Conservation (phyloP, 2,113 vertebrate genomes). For the Mungos mungo region DNA sequence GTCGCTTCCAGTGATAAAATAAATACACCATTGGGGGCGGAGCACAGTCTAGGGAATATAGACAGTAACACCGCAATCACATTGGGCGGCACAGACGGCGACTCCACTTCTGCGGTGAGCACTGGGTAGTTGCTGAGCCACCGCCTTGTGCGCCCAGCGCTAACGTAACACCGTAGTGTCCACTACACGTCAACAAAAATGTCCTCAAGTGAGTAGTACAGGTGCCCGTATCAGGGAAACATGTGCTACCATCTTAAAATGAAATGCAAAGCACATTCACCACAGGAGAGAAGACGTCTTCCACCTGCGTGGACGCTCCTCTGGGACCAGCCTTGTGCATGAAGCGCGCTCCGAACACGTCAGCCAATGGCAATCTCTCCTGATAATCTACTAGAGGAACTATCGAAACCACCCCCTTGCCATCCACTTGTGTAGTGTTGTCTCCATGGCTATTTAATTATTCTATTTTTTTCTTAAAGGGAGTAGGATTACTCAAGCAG, state of each 20-base stretch:
- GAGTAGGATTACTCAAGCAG: accelerated
- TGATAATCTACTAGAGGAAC: accelerated
- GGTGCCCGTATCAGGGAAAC: background rate
- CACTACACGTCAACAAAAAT: background rate
- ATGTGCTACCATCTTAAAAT: background rate
- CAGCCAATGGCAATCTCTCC: accelerated
- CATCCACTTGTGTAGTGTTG: background rate
- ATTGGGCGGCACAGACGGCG: accelerated
- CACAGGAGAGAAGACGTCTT: background rate
- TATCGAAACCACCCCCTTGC: accelerated
- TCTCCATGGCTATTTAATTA: too few species aligned
- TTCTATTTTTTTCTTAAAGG: background rate
- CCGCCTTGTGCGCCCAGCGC: background rate
- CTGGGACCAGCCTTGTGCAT: accelerated
- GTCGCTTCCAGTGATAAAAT: background rate
- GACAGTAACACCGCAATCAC: accelerated
- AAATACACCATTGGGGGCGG: background rate
- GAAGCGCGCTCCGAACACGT: accelerated
- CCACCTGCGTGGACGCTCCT: accelerated
- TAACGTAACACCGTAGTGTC: background rate
- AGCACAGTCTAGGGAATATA: background rate
- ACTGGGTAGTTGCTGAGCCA: accelerated
- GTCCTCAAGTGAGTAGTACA: background rate
- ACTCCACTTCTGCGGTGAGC: background rate
- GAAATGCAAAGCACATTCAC: background rate